Evolutionary conservation across 2,113 vertebrate species (phyloP), one percentile per base, ranked within the genome.

Genomic region (Rhinoptilus africanus): DNA sequence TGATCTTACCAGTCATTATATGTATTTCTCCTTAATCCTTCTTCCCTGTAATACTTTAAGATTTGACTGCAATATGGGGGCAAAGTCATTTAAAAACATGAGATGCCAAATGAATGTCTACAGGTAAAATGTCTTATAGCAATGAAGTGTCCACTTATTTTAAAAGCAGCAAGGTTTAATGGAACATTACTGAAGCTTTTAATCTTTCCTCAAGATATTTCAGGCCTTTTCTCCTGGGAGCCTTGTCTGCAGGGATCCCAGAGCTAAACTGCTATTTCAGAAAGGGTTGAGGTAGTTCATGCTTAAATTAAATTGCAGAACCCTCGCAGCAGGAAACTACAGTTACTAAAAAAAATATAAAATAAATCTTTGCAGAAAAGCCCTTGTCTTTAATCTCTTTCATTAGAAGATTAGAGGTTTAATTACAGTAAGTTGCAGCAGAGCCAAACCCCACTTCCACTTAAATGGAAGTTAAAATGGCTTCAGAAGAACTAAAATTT

Each of bases 181-280:
- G 96, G 95, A 96, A 98, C 96, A 97, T 97, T 97, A 98, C 96
- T 95, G 96, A 97, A 97, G 95, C 96, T 97, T 97, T 98, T 98
- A 97, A 98, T 98, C 95, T 98, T 95, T 96, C 92, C 91, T 95
- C 92, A 93, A 96, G 97, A 95, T 95, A 85, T 91, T 95, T 96
- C 93, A 95, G 64, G 68, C 28, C 54, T 92, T 92, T 96, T 94
- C 97, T 94, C 96, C 64, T 37, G 96, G 96, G 96, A 95, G 41
- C 68, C 47, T 78, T 90, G 53, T 84, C 96, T 74, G 63, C 81
- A 68, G 95, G 88, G 93, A 96, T 93, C 84, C 73, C 53, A 80
- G 75, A 97, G 60, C 89, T 91, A 93, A 96, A 96, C 85, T 85
- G 86, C 68, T 95, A 68, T 92, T 96, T 93, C 96, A 95, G 91